These are phyloP conservation scores for Macropis europaea DNA, from an alignment of 2,888 invertebrate species.

Conservation along the genomic window DNA sequence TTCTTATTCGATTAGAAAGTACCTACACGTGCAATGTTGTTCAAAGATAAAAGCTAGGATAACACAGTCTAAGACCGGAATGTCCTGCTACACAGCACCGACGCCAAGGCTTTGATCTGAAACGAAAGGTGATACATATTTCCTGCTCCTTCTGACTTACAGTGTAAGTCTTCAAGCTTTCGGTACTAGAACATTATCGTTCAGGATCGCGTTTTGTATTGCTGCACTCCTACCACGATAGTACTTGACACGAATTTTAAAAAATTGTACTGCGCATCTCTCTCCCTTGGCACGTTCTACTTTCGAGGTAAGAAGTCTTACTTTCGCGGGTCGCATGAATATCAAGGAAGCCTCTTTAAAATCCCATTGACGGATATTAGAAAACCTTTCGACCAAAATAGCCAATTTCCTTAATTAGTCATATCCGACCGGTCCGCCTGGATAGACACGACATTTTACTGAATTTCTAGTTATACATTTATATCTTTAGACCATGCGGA, in stretches of 20 bases:
- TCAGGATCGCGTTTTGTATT: slow-evolving; percentile 38
- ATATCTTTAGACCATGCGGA: too few relatives aligned
- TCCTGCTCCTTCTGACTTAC: slow-evolving; percentile 8
- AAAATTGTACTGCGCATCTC: slow-evolving; percentile 42
- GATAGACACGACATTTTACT: not conserved
- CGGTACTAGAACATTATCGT: slow-evolving; percentile 41
- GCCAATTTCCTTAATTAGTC: slow-evolving; percentile 17
- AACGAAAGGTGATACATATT: slow-evolving; percentile 1
- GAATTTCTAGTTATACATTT: too few relatives aligned
- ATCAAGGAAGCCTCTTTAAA: slow-evolving; percentile 27
- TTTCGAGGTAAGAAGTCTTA: slow-evolving; percentile 37
- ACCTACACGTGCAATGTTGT: too few relatives aligned
- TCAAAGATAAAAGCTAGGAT: not conserved
- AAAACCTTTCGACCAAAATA: slow-evolving; percentile 10
- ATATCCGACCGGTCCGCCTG: not conserved
- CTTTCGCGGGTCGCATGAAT: slow-evolving; percentile 27
- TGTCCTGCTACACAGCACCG: not conserved
- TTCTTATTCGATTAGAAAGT: too few relatives aligned
- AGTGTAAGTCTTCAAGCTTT: slow-evolving; percentile 22
- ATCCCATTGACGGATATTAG: slow-evolving; percentile 23
- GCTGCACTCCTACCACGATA: slow-evolving; percentile 30
- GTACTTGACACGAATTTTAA: slow-evolving; percentile 50
- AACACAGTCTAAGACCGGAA: slow-evolving; percentile 7
- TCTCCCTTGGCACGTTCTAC: slow-evolving; percentile 29
- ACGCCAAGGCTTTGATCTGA: slow-evolving; percentile 2